These are phyloP conservation scores for Lycopodina hypogea DNA, from an alignment of 37 sponge, comb jelly and placozoan genomes.

Conservation along the genomic window DNA sequence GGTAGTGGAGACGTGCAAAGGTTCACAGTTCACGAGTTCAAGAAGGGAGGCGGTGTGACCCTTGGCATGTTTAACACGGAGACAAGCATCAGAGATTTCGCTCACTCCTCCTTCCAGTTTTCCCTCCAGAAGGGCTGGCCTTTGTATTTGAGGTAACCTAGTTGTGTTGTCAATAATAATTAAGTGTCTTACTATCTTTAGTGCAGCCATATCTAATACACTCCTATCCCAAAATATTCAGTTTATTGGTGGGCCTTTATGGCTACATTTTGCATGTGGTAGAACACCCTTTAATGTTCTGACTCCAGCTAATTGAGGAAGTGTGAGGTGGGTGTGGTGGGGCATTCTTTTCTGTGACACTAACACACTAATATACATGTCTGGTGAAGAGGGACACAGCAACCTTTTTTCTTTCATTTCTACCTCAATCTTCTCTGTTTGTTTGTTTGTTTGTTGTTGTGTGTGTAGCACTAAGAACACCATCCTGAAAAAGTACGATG, in stretches of 20 bases:
- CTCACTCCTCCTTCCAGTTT: slow-evolving; percentile 87
- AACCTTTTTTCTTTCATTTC: too few relatives aligned
- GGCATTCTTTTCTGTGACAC: too few relatives aligned
- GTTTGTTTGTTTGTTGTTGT: neutral
- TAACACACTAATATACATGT: too few relatives aligned
- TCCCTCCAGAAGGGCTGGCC: slow-evolving; percentile 90
- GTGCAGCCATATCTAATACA: too few relatives aligned
- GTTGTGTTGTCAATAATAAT: too few relatives aligned
- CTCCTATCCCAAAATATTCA: too few relatives aligned
- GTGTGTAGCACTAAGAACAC: slow-evolving; percentile 90
- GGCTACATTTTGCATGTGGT: neutral
- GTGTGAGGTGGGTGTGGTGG: too few relatives aligned
- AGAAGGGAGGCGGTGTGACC: slow-evolving; percentile 85
- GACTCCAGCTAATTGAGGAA: too few relatives aligned
- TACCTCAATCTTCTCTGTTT: too few relatives aligned
- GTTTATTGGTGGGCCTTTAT: neutral
- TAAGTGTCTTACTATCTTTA: neutral
- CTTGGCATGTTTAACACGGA: slow-evolving; percentile 98
- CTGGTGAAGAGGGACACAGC: too few relatives aligned
- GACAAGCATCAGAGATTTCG: slow-evolving; percentile 90
- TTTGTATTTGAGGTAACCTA: slow-evolving; percentile 80
- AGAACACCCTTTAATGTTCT: too few relatives aligned
- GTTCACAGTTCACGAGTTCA: slow-evolving; percentile 72
- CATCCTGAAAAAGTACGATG: slow-evolving; percentile 93
- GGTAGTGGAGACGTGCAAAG: slow-evolving; percentile 72